Conservation (phyloP, 2,888 invertebrate genomes). For the Pantelozetes paolii region DNA sequence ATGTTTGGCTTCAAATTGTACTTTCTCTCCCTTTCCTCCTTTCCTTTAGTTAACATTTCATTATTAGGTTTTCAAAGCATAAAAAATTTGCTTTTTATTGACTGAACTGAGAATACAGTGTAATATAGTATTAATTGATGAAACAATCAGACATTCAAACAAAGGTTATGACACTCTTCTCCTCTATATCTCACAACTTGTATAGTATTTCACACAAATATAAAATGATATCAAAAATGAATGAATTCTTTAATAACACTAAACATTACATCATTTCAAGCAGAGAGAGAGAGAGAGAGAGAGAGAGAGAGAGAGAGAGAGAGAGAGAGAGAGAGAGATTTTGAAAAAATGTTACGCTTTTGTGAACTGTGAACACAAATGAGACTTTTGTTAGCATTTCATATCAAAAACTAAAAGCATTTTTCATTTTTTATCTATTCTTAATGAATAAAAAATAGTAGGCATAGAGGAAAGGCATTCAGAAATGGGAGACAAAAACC, state of each 20-base stretch:
- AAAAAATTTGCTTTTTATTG: background rate
- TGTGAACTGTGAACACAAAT: conserved; percentile 23
- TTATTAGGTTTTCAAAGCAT: background rate
- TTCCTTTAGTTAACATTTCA: background rate
- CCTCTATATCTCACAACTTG: background rate
- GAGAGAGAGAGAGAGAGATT: conserved; percentile 31
- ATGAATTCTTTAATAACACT: conserved; percentile 12
- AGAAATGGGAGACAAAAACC: background rate
- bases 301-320: conserved; percentile 34
- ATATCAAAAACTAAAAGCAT: background rate
- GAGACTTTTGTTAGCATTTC: conserved; percentile 19
- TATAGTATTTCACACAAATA: background rate
- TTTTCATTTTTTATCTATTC: background rate
- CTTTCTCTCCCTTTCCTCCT: background rate
- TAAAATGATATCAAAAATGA: conserved; percentile 4
- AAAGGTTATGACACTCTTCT: background rate
- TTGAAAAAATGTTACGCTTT: conserved; percentile 1
- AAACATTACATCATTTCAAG: conserved; percentile 21
- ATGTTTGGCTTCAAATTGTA: conserved; percentile 1
- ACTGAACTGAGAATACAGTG: background rate
- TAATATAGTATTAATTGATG: conserved; percentile 1
- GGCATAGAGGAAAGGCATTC: background rate
- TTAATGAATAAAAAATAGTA: background rate
- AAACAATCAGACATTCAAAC: conserved; percentile 16
- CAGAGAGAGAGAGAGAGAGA: conserved; percentile 18